Base-by-base conservation (phyloP, 2,888 invertebrate genomes). In the Orthosia cruda region DNA sequence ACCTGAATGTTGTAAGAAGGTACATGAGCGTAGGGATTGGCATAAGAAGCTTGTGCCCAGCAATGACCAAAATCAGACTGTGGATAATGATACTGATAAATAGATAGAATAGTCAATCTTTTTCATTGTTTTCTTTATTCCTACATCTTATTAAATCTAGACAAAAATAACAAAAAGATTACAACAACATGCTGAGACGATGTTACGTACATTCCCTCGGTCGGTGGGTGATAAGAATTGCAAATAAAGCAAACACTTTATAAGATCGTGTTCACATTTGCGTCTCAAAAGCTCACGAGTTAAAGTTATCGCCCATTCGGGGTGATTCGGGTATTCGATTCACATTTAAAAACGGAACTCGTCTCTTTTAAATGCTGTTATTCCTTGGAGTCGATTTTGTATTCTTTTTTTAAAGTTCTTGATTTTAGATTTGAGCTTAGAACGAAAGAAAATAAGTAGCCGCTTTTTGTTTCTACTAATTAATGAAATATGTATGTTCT, bases 281-380 rank as follows among this genome's bases (percentile, higher is more conserved):
- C 57, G 64, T 71, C 75, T 67, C 50, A 49, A 73, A 76, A 63
- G 73, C 68, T 77, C 71, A 54, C 68, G 47, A 63, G 49, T 54
- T 54, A 16, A 78, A 82, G 63, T 81, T 80, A 80, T 80, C n/a
- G 52, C 63, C 58, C 70, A 72, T 75, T 74, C 26, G 59, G 58
- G 62, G 67, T 76, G 83, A 70, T 75, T 71, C 26, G 54, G 49
- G 55, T 67, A 72, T 86, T 81, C 79, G 76, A 84, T 84, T 84
- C 84, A 84, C 80, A 79, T 88, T 83, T 82, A 81, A 84, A 89
- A 89, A 81, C 75, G 81, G 80, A 80, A 82, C 72, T 66, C 76
- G 64, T 70, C 67, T 61, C 58, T 26, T 74, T 74, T 68, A 67
- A 67, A 65, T 73, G 70, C 64, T 45, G 75, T 70, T 57, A 84